Evolutionary conservation across 1,140 invertebrate species (phyloP), one percentile per base, ranked within the genome.

Genomic region (Asbolus verrucosus): DNA sequence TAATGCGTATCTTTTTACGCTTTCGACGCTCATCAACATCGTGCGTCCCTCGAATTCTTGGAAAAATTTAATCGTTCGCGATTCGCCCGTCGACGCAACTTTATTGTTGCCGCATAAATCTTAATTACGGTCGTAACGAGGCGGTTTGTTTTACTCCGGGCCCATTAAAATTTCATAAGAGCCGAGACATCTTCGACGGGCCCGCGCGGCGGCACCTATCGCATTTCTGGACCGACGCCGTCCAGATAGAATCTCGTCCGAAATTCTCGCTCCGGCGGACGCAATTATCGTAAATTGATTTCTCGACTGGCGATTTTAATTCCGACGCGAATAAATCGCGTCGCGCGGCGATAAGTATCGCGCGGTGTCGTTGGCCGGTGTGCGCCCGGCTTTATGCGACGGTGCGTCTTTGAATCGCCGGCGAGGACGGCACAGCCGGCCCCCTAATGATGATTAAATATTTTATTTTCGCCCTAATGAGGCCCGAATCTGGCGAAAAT

Each of bases 271-370:
- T 38, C 31, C 46, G 59, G 46, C 46, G 30, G 21, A 66, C 54
- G 65, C 69, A 71, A 71, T 71, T 71, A 71, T 71, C 69, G 54
- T 71, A 71, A 71, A 71, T 71, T 71, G 69, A 71, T 71, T 71
- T 71, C 67, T 63, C 36, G 69, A 71, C 65, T 54, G 54, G 13
- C 36, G 54, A 67, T 71, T 71, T 67, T 67, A 71, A 67, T 71
- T 71, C 67, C 46, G 68, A 70, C 62, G 60, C 46, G 63, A 70
- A 70, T 70, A 70, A 65, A 70, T 70, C 46, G 68, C 43, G 33
- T 36, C 38, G 8, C 19, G 24, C 27, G 30, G 39, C 18, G 61
- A 62, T 70, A 65, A 41, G 21, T 18, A 70, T 70, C 59, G 60
- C 59, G 59, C 11, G 15, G 8, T 61, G 19, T 15, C 27, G 11